Conservation (phyloP, 2,888 invertebrate species). For the Mactromeris polynyma region DNA sequence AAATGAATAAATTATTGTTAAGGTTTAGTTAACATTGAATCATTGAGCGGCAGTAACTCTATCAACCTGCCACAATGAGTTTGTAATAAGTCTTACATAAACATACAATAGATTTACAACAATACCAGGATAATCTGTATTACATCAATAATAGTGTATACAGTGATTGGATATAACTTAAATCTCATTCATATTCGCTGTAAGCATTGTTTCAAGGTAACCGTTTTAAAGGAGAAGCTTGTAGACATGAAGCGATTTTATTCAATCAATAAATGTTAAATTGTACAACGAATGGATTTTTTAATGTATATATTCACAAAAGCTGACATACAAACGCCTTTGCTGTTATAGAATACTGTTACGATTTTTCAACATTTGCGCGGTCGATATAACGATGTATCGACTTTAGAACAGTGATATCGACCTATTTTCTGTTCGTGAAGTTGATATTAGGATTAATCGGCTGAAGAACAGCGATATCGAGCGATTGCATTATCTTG, state of each 20-base stretch:
- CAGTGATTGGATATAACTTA: background rate
- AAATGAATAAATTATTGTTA: constrained; percentile 7
- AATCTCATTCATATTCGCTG: background rate
- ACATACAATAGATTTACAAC: constrained; percentile 1
- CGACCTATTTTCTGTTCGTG: too few species aligned
- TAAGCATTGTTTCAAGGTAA: background rate
- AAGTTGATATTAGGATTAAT: too few species aligned
- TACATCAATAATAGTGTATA: background rate
- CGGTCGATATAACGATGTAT: too few species aligned
- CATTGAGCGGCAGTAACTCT: background rate
- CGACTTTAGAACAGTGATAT: too few species aligned
- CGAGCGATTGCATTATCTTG: too few species aligned
- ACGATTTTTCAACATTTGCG: too few species aligned
- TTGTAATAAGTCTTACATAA: background rate
- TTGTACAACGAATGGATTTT: background rate
- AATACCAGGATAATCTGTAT: background rate
- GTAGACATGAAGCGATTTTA: background rate
- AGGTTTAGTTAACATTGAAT: background rate
- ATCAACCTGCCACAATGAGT: background rate
- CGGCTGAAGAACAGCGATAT: too few species aligned
- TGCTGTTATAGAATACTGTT: too few species aligned
- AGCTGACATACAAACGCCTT: too few species aligned
- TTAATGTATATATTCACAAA: too few species aligned
- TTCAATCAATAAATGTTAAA: background rate
- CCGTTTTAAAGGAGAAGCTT: background rate